Evolutionary conservation across 2,888 invertebrate species (phyloP), one percentile per base, ranked within the genome.

Genomic region (Athalia circularis): DNA sequence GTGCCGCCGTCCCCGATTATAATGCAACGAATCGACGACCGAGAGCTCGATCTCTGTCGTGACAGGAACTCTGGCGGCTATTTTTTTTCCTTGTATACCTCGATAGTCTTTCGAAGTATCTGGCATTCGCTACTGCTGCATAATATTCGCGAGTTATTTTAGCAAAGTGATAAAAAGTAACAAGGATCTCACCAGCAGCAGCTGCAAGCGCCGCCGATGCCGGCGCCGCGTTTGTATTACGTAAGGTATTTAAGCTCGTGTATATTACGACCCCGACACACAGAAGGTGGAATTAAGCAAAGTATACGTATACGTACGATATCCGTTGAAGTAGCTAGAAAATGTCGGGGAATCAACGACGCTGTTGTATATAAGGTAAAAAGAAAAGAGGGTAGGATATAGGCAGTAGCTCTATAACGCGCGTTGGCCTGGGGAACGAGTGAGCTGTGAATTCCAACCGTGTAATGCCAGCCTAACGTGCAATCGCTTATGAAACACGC

Each of bases 401-500:
- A 54, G 52, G 54, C 7, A 9, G 6, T 11, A n/a, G 54, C 11
- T 54, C 29, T 54, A n/a, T 54, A 6, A 5, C n/a, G 9, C 54
- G 54, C n/a, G 54, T 54, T 29, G n/a, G n/a, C n/a, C 9, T n/a
- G 54, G 57, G 11, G 70, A 72, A 47, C 70, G 50, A 62, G 50
- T 75, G 48, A 50, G 75, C 75, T 75, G 75, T 64, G 75, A 75
- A 75, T 75, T 61, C 75, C 75, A 62, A 62, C 11, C 62, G 75
- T 75, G 75, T 75, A 75, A 75, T 75, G 75, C 62, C 75, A 61
- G 62, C 75, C 75, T 75, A 62, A 75, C 75, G 61, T 75, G 75
- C 75, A 62, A 75, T 79, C 80, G 67, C 77, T 78, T 77, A 81
- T 83, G 83, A 85, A 81, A 83, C 87, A 87, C 87, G 87, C 87